Evolutionary conservation across 2,797 vertebrate genomes (phyloP).

Genomic region (Acomys russatus): DNA sequence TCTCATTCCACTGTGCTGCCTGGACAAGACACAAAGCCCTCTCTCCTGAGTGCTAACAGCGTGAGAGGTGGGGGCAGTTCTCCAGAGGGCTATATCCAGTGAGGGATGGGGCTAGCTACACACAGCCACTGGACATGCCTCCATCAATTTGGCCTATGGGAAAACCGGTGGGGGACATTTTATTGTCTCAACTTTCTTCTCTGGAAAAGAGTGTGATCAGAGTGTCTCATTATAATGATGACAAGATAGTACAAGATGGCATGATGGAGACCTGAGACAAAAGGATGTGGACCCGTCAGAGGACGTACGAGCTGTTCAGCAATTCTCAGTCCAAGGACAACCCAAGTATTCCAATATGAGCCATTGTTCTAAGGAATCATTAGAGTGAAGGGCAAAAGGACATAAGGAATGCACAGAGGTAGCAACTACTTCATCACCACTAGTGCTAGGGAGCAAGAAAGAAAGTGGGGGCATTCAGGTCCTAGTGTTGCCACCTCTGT

Average conservation of each 20-base stretch:
- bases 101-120: too few relatives aligned
- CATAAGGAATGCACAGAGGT: neutral
- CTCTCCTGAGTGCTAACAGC: too few relatives aligned
- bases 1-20: too few relatives aligned
- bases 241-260: neutral
- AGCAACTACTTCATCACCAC: too few relatives aligned
- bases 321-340: neutral
- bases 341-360: neutral
- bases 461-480: fast-evolving
- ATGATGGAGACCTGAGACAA: neutral
- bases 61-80: too few relatives aligned
- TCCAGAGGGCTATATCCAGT: too few relatives aligned
- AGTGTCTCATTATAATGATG: neutral
- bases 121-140: neutral
- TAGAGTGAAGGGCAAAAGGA: neutral
- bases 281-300: neutral
- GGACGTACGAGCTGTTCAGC: neutral
- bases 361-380: neutral
- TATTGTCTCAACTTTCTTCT: neutral
- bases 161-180: neutral
- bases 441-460: too few relatives aligned
- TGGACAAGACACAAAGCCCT: too few relatives aligned
- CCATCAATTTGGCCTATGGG: neutral
- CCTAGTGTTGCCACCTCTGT: fast-evolving
- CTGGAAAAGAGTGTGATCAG: neutral